Evolutionary conservation across 2,888 invertebrate species (phyloP).

Genomic region (Frankliniella intonsa): DNA sequence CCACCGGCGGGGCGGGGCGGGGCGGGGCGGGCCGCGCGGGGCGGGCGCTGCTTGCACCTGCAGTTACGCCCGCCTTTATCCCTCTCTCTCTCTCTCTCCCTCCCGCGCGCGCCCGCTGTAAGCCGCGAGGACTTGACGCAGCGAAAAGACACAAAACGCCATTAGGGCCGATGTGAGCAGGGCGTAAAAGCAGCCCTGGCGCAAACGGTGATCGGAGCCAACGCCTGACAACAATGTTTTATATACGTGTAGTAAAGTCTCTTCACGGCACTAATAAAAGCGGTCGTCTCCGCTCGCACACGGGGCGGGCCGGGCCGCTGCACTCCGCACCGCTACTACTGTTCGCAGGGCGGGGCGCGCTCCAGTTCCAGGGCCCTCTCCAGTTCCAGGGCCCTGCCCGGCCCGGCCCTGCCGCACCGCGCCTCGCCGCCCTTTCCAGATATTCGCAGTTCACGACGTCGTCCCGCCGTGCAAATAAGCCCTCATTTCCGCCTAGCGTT

Average conservation of each 20-base stretch:
- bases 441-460: no score
- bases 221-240: constrained; percentile 19
- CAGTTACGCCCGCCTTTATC: neutral
- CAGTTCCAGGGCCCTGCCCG: no score
- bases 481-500: constrained; percentile 4
- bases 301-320: no score
- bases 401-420: no score
- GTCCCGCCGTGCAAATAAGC: constrained; percentile 5
- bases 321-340: no score
- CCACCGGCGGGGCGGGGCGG: no score
- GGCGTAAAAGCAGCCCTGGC: neutral
- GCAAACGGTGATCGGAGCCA: neutral
- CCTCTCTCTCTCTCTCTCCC: neutral
- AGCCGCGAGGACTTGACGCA: constrained; percentile 35
- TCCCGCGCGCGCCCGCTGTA: neutral
- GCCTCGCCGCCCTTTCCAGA: neutral
- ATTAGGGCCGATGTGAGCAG: constrained; percentile 34
- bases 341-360: no score
- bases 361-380: no score
- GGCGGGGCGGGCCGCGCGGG: no score
- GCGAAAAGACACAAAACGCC: constrained; percentile 35
- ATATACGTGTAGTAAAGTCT: constrained; percentile 8
- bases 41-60: no score
- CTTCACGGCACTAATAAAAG: constrained; percentile 4
- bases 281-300: neutral